These are phyloP conservation scores for Trichogramma pretiosum DNA, from an alignment of 1,140 invertebrate species.

Conservation along the genomic window DNA sequence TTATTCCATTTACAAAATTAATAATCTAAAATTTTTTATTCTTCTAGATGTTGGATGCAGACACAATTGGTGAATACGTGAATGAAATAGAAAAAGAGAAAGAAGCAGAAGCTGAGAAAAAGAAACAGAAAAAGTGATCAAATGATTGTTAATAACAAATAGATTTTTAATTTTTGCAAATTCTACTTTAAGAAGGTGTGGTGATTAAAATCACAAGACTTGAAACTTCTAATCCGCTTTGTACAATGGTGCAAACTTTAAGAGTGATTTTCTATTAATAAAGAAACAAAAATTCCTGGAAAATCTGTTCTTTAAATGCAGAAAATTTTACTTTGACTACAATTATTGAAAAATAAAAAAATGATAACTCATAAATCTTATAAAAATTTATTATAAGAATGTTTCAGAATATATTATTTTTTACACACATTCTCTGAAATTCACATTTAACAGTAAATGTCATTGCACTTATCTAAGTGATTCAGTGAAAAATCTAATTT, in stretches of 20 bases:
- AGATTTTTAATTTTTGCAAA: conserved; percentile 36
- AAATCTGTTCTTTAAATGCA: conserved; percentile 7
- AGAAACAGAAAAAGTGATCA: conserved; percentile 85
- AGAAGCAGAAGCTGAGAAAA: conserved; percentile 95
- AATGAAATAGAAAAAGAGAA: conserved; percentile 94
- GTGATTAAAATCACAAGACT: conserved; percentile 10
- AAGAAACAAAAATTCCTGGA: conserved; percentile 13
- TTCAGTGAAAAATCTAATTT: conserved; percentile 2
- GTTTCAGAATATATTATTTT: conserved; percentile 9
- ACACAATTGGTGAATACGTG: conserved; percentile 87
- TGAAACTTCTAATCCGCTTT: conserved; percentile 6
- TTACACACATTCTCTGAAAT: conserved; percentile 7
- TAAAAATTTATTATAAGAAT: conserved; percentile 13
- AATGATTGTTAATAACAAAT: conserved; percentile 19
- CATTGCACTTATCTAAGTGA: conserved; percentile 10
- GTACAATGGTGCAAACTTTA: conserved; percentile 5
- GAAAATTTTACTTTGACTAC: conserved; percentile 4
- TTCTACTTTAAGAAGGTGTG: conserved; percentile 26
- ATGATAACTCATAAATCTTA: too few species aligned
- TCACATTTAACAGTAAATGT: conserved; percentile 8
- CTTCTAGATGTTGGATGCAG: conserved; percentile 75
- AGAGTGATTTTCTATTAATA: conserved; percentile 12
- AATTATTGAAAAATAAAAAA: conserved; percentile 6
- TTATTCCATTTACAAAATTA: background rate
- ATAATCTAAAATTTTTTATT: too few species aligned